phyloP scores from a whole-genome alignment of 2,888 invertebrate species.

The Drosophila greeni region DNA sequence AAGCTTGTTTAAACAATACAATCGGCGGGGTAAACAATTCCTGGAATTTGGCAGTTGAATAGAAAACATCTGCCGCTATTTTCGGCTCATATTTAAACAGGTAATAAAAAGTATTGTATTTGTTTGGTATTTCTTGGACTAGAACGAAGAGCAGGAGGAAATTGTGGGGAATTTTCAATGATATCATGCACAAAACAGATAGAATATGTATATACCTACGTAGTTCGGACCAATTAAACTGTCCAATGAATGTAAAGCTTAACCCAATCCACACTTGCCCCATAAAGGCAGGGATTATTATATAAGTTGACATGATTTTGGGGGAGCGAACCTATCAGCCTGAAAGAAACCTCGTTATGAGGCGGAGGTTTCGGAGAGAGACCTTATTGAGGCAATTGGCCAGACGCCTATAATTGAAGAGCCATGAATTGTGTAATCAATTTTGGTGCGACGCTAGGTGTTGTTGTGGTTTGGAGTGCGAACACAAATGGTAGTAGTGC shows the following conservation, averaged over 20 bases:
- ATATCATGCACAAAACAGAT: conserved; percentile 3
- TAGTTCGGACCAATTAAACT: conserved; percentile 12
- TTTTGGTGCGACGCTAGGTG: conserved; percentile 23
- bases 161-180: background rate
- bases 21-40: conserved; percentile 36
- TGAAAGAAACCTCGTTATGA: conserved; percentile 31
- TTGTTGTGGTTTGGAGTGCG: conserved; percentile 37
- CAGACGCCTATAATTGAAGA: conserved; percentile 50
- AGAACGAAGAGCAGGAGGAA: conserved; percentile 1
- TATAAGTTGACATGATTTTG: conserved; percentile 12
- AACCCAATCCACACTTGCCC: conserved; percentile 7
- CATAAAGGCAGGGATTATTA: conserved; percentile 17
- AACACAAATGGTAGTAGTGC: conserved; percentile 8
- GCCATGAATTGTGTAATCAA: conserved; percentile 51
- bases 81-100: conserved; percentile 52
- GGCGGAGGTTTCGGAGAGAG: conserved; percentile 9
- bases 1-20: conserved; percentile 19
- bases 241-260: conserved; percentile 12
- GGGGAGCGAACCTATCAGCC: conserved; percentile 14
- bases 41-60: conserved; percentile 23
- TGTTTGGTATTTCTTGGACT: conserved; percentile 21
- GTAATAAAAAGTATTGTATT: conserved; percentile 46
- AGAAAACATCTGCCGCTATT: conserved; percentile 53
- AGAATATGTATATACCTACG: background rate
- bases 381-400: conserved; percentile 25